Base-by-base conservation (phyloP, 2,797 vertebrate species). In the Propithecus deckenii region DNA sequence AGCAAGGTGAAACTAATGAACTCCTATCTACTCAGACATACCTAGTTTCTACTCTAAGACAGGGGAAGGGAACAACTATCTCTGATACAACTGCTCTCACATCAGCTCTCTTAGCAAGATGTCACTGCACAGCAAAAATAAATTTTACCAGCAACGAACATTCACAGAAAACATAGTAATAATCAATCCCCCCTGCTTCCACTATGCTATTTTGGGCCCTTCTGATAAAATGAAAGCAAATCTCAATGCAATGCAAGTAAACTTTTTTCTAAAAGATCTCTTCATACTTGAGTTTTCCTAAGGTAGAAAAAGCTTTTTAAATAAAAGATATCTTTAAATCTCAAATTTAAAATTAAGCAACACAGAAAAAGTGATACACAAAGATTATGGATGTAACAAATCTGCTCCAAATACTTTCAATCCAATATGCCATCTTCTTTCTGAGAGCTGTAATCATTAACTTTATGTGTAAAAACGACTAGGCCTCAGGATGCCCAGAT, bases 171-270 rank as follows among this genome's bases (percentile, higher is more conserved):
- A 69, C 30, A 86, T 0, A 69, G 20, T 55, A 55, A 28, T 79
- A 59, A 81, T 41, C 67, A 76, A 48, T 43, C 50, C 23, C 38
- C 43, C 17, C 17, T 20, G 20, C 8, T 61, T 72, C 48, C 50
- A 80, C 25, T 80, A 20, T 46, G 50, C n/a, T 89, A 17, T 41
- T 80, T 48, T 80, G 50, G 52, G 41, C 32, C 80, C 38, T 80
- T 80, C 72, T 76, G 74, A 89, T 94, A 71, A 81, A 92, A 75
- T 52, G 41, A 94, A 81, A 83, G 43, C 35, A 76, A 84, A 67
- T 72, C 32, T 74, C 59, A 85, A n/a, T 74, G 71, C n/a, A 72
- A 94, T 78, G 41, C 69, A 86, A 22, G 46, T 10, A 48, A 55
- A 10, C 5, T 50, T 63, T 81, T 86, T 76, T 30, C n/a, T 6